Evolutionary conservation across 2,888 invertebrate species (phyloP), one percentile per base, ranked within the genome.

Genomic region (Nebria salina): DNA sequence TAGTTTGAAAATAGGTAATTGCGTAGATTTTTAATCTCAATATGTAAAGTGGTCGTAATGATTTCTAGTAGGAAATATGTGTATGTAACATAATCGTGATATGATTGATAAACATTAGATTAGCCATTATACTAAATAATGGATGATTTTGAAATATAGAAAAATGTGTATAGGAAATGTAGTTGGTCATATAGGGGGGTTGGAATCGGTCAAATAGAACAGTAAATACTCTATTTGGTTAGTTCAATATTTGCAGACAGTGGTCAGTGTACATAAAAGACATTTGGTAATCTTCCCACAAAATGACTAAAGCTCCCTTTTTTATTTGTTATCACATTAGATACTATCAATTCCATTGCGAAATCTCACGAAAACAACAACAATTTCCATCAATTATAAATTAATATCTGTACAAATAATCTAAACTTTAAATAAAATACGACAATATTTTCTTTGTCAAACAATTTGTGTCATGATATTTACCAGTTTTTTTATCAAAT

Each of bases 261-360:
- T 70, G 70, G n/a, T 54, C 76, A 70, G 15, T 76, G 68, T 76
- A 42, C 68, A 76, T 70, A 76, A 54, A 70, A 70, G 76, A 76
- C 76, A 76, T 70, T 70, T 76, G 76, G 11, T 76, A 68, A 76
- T 43, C 76, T 76, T 76, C 76, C 68, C 76, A 75, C 65, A 65
- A 68, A 66, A 76, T 54, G 54, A 54, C 54, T 11, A 8, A 54
- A 54, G 7, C 13, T 54, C 54, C 54, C 54, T 54, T 13, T 9
- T 13, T 8, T 54, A 54, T 54, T 54, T 54, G 13, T 8, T 6
- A 8, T 54, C 7, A 54, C 54, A 54, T 54, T 54, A 54, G 54
- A 54, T 54, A 8, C 7, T 54, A 54, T 54, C 54, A 13, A 54
- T 2, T 54, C 8, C 3, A 54, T 54, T 11, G 54, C 54, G 8